Evolutionary conservation across 2,888 invertebrate species (phyloP).

Genomic region (Lasioglossum figueresi): DNA sequence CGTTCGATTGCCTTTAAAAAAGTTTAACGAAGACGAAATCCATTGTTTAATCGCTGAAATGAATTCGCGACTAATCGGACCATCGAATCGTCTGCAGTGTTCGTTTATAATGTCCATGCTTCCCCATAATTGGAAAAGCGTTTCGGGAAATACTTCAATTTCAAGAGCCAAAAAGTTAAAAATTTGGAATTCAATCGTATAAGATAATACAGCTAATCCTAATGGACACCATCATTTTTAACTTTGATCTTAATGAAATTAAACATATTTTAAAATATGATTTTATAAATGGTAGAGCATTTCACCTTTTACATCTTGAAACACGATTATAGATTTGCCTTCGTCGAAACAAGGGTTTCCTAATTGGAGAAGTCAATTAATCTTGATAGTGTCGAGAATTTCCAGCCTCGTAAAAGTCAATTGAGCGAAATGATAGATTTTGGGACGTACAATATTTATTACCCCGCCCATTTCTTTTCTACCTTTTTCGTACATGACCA

Average conservation of each 20-base stretch:
- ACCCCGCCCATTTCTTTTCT: conserved; percentile 25
- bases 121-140: not conserved
- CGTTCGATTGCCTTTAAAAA: not conserved
- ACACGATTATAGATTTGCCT: not conserved
- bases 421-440: conserved; percentile 51
- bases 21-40: not conserved
- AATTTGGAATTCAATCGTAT: no score
- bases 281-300: not conserved
- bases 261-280: not conserved
- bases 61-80: not conserved
- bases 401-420: conserved; percentile 46
- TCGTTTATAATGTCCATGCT: not conserved
- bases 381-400: conserved; percentile 1
- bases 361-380: conserved; percentile 32
- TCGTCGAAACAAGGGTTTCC: not conserved
- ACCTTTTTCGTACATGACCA: conserved; percentile 46
- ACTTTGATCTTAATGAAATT: not conserved
- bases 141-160: not conserved
- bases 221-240: not conserved
- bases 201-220: not conserved
- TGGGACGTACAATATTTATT: conserved; percentile 46
- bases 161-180: not conserved
- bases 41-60: not conserved
- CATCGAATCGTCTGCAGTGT: not conserved
- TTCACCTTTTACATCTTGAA: not conserved